Evolutionary conservation across 2,113 vertebrate genomes (phyloP).

Genomic region (Tragelaphus buxtoni): DNA sequence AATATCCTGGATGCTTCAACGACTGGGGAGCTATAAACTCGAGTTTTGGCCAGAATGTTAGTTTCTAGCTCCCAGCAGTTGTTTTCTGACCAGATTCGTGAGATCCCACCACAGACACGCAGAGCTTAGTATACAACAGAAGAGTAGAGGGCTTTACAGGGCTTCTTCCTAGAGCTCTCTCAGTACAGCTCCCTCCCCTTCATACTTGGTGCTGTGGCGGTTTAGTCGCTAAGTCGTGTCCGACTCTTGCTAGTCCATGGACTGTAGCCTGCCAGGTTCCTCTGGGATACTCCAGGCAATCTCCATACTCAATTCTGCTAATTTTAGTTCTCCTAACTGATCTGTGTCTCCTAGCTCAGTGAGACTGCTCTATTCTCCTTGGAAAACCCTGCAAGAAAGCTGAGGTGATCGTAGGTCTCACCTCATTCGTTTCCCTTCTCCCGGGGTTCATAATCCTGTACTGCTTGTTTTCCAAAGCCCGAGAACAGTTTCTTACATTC

Average conservation of each 20-base stretch:
- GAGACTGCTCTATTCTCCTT: neutral
- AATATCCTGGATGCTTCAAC: too few relatives aligned
- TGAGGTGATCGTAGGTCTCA: neutral
- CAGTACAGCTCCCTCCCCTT: neutral
- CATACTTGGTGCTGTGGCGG: neutral
- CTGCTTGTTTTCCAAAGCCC: neutral
- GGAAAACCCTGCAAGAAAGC: neutral
- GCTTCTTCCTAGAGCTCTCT: neutral
- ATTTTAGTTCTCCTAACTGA: neutral
- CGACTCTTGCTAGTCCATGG: neutral
- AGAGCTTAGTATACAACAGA: neutral
- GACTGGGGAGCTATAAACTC: too few relatives aligned
- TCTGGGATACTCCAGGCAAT: neutral
- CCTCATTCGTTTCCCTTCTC: neutral
- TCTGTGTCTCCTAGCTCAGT: neutral
- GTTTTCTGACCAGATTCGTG: neutral
- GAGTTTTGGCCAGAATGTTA: too few relatives aligned
- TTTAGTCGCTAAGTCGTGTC: neutral
- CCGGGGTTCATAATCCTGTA: neutral
- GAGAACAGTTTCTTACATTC: neutral
- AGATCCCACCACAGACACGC: neutral
- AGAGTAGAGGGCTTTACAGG: neutral
- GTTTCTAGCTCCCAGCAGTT: neutral
- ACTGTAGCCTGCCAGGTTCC: neutral
- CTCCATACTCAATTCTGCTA: neutral